phyloP scores from a whole-genome alignment of 2,888 invertebrate species.

The Notodonta dromedarius region DNA sequence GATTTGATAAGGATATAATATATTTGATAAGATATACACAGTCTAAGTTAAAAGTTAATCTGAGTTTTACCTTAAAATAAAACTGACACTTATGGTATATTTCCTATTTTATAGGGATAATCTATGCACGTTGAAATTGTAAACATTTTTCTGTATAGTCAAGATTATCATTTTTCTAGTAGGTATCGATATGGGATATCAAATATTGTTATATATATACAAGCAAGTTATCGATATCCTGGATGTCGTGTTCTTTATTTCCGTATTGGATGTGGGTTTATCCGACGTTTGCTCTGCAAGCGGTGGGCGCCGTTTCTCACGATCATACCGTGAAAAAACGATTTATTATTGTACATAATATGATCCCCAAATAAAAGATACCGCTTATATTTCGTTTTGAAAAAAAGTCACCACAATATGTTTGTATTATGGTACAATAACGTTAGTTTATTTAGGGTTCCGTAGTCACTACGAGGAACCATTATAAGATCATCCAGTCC shows the following conservation, averaged over 20 bases:
- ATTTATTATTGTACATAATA: constrained; percentile 35
- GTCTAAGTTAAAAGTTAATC: too few species aligned
- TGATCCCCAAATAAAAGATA: constrained; percentile 24
- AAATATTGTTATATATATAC: background rate
- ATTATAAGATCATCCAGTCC: too few species aligned
- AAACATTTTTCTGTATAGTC: constrained; percentile 20
- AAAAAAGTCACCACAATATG: background rate
- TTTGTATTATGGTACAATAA: too few species aligned
- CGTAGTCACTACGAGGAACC: too few species aligned
- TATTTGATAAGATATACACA: too few species aligned
- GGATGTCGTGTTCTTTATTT: constrained; percentile 27
- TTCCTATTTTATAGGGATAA: too few species aligned
- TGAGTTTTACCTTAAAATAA: too few species aligned
- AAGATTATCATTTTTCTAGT: background rate
- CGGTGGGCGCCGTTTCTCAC: constrained; percentile 29
- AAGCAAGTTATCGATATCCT: constrained; percentile 7
- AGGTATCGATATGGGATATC: background rate
- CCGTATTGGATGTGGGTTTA: constrained; percentile 31
- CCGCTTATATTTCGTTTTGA: background rate
- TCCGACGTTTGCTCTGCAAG: constrained; percentile 23
- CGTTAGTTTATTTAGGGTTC: too few species aligned
- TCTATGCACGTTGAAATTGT: background rate
- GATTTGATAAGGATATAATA: too few species aligned
- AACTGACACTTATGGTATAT: too few species aligned
- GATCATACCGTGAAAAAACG: constrained; percentile 31